Base-by-base conservation (phyloP, 1,140 invertebrate species). In the Augochlora pura region DNA sequence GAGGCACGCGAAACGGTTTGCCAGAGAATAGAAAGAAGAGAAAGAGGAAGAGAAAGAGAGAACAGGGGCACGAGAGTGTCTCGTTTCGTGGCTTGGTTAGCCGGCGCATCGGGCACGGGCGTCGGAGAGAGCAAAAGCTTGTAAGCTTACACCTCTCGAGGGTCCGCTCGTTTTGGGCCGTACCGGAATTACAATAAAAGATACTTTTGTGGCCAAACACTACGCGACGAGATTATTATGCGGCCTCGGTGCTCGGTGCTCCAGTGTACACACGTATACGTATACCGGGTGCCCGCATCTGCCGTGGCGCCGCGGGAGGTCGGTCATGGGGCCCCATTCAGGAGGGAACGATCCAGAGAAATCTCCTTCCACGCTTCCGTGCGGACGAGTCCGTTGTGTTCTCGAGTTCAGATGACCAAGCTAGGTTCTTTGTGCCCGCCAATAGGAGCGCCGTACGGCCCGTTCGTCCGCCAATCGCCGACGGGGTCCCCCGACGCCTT, bases 171-270 rank as follows among this genome's bases (percentile, higher is more conserved):
- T 70, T 63, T 1, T 46, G 67, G 23, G 27, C 52, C 42, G 63
- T 54, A 74, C 52, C 14, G 23, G 59, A 85, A 86, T 86, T 80
- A 88, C 82, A 90, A 90, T 89, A 90, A 90, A 90, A 90, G 89
- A 92, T 90, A 92, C 91, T 92, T 91, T 86, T 93, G 91, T 90
- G 92, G 92, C 89, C 88, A 93, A 93, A 92, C 90, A 92, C 82
- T 74, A 42, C 72, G 59, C 77, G 71, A 87, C 87, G 87, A 90
- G 80, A 78, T 87, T 86, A 87, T 84, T 86, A 87, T 86, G 57
- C 73, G 72, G 46, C 60, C 65, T 70, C 23, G 85, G 72, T 85
- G 77, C 68, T 71, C 5, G 3, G 18, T 54, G 21, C 21, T 8
- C 52, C 72, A 85, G 65, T 78, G n/a, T 52, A 42, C 68, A 42